Conservation (phyloP, 1,140 invertebrate species). For the Pseudomyrmex gracilis region DNA sequence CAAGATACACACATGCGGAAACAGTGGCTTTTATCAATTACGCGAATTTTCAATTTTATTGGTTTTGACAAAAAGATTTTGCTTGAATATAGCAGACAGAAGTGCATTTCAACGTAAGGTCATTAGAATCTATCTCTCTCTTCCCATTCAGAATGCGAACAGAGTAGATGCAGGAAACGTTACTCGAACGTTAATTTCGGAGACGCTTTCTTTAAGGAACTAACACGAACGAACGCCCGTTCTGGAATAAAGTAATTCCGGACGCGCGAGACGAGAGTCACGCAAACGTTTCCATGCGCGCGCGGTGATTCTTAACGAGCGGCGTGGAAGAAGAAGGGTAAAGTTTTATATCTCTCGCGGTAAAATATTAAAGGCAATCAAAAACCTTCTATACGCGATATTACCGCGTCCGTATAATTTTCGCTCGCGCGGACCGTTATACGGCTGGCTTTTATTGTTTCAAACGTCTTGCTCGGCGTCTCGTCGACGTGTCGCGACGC, state of each 20-base stretch:
- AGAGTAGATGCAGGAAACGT: neutral
- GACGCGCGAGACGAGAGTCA: constrained; percentile 44
- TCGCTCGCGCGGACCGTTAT: neutral
- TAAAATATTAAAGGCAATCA: constrained; percentile 49
- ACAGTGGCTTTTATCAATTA: constrained; percentile 18
- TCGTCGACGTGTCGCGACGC: neutral
- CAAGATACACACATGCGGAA: neutral
- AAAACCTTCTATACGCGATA: constrained; percentile 44
- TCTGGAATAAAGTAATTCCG: constrained; percentile 52
- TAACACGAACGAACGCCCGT: constrained; percentile 45
- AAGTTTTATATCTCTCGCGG: constrained; percentile 52
- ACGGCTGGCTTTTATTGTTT: constrained; percentile 44
- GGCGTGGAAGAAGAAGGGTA: constrained; percentile 46
- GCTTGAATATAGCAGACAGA: neutral
- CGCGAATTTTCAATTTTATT: constrained; percentile 13
- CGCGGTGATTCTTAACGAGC: constrained; percentile 24
- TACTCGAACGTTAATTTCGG: constrained; percentile 46
- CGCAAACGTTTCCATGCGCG: constrained; percentile 19
- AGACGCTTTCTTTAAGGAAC: constrained; percentile 49
- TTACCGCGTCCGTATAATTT: constrained; percentile 50
- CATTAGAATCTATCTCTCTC: constrained; percentile 1
- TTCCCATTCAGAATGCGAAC: constrained; percentile 8
- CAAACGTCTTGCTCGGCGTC: neutral
- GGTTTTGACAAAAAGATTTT: neutral
- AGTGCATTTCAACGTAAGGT: neutral